Percentiles rank a stretch among this genome's conserved stretches.
These are phyloP conservation scores for Brotogeris chrysoptera DNA, from an alignment of 2,797 vertebrate species.

Conservation along the genomic window DNA sequence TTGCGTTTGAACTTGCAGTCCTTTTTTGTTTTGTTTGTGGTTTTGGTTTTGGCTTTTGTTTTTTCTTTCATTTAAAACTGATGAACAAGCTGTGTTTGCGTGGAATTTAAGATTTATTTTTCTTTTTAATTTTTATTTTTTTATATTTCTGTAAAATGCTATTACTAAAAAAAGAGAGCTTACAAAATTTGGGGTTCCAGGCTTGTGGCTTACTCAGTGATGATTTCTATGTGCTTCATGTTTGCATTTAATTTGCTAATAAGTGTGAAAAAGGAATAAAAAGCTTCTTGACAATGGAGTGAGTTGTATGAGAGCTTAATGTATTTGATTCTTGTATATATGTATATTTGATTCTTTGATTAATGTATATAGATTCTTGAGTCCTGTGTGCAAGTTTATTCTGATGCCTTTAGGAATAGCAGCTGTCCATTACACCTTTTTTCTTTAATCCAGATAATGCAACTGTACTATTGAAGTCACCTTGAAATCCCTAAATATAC, in stretches of 20 bases:
- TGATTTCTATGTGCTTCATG: neutral
- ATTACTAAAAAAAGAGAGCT: neutral
- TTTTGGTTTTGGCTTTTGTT: neutral
- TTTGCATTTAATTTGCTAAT: neutral
- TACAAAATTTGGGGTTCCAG: neutral
- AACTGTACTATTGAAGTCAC: neutral
- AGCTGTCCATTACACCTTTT: neutral
- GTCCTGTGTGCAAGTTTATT: neutral
- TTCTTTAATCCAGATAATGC: neutral
- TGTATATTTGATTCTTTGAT: too few species aligned
- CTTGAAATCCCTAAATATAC: neutral
- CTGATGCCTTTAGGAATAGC: neutral
- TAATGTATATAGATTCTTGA: neutral
- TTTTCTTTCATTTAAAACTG: neutral
- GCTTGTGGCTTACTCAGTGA: neutral
- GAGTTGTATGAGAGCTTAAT: neutral
- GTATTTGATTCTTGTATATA: too few species aligned
- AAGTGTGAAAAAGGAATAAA: neutral
- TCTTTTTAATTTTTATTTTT: neutral
- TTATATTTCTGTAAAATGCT: neutral
- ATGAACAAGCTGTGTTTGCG: neutral
- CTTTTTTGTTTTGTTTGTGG: neutral
- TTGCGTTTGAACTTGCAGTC: neutral
- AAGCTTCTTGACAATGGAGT: neutral
- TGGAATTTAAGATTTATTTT: neutral